Evolutionary conservation across 2,888 invertebrate species (phyloP), one percentile per base, ranked within the genome.

Genomic region (Alitta virens): DNA sequence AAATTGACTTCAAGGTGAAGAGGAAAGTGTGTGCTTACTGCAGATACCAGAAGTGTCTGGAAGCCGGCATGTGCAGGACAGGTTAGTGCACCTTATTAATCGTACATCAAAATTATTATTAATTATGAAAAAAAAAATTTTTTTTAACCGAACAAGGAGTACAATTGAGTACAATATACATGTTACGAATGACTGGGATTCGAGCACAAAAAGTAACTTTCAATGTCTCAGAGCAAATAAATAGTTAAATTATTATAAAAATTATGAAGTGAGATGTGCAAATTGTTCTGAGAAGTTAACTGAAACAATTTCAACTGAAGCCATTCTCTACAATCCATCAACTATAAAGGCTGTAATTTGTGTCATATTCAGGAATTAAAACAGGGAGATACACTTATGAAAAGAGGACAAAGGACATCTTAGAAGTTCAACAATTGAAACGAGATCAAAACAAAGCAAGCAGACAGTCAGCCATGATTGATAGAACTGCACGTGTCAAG

Each of bases 301-400:
- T n/a, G n/a, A n/a, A n/a, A n/a, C n/a, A n/a, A n/a, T n/a, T n/a
- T n/a, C n/a, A n/a, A n/a, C n/a, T n/a, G n/a, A n/a, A n/a, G n/a
- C n/a, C n/a, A n/a, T n/a, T n/a, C n/a, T n/a, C n/a, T n/a, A n/a
- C n/a, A n/a, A n/a, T n/a, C n/a, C n/a, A n/a, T n/a, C n/a, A n/a
- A n/a, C n/a, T n/a, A n/a, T n/a, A n/a, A n/a, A n/a, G n/a, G n/a
- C n/a, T n/a, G n/a, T n/a, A n/a, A n/a, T n/a, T n/a, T n/a, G n/a
- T 23, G 5, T 49, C 3, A 0, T 54, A 24, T 68, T 67, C 67
- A 77, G 77, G 76, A 5, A 77, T 77, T 27, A 77, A 77, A 63
- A 77, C 75, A 1, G 77, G 77, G 2, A 64, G 77, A 27, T 77
- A 77, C 63, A 75, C 77, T 16, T 70, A 74, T 55, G 66, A 72